Percentiles rank a stretch among this genome's conserved stretches.
phyloP scores from a whole-genome alignment of 2,113 vertebrate species.

The Xiphorhynchus elegans region DNA sequence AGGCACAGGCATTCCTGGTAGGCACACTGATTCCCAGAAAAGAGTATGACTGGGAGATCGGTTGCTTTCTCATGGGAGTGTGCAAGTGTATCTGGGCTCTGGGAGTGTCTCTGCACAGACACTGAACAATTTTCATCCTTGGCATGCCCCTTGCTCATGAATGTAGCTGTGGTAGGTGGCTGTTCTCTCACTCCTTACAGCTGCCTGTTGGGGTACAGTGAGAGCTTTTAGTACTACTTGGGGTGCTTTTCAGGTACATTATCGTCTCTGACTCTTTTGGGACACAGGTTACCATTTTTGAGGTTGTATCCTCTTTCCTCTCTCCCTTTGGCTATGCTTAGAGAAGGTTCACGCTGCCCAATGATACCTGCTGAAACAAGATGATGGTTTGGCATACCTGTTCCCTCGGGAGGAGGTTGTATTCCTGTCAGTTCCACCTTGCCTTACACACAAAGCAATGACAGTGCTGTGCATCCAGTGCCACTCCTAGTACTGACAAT shows the following conservation, averaged over 20 bases:
- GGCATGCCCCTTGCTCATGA: fast-evolving
- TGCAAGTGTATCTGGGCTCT: fast-evolving
- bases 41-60: fast-evolving
- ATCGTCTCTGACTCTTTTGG: background rate
- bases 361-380: background rate
- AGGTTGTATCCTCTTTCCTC: background rate
- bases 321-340: background rate
- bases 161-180: background rate
- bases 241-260: background rate
- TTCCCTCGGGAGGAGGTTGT: fast-evolving
- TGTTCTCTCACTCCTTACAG: background rate
- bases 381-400: background rate
- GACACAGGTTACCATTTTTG: background rate
- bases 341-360: background rate
- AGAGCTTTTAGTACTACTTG: fast-evolving
- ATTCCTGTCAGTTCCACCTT: background rate
- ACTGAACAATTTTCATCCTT: too few relatives aligned
- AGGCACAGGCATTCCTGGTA: background rate
- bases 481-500: background rate
- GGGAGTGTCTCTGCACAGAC: background rate
- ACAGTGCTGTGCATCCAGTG: too few relatives aligned
- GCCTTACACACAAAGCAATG: fast-evolving
- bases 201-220: background rate
- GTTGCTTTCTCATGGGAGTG: fast-evolving
- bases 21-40: fast-evolving